Conservation (phyloP, 2,113 vertebrate genomes). For the Halichoeres trimaculatus region DNA sequence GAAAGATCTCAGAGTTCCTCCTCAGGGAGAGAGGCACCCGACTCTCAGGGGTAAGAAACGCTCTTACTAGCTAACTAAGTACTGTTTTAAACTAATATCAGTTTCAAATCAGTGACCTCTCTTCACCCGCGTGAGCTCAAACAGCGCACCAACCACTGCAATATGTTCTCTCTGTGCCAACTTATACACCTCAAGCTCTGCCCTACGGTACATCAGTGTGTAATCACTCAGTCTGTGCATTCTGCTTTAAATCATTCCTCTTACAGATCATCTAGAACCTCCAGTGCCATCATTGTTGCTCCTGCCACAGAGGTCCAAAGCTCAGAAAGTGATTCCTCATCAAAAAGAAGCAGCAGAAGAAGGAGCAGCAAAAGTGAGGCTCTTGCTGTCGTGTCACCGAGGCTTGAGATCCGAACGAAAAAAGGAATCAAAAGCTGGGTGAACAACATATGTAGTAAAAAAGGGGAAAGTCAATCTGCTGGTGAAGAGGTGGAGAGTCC, state of each 20-base stretch:
- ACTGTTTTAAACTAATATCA: neutral
- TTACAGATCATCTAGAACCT: constrained; percentile 37
- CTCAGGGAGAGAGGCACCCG: constrained; percentile 24
- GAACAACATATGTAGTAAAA: constrained; percentile 21
- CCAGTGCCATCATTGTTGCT: neutral
- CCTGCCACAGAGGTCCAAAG: neutral
- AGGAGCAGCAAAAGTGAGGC: constrained; percentile 9
- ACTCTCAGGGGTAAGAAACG: constrained; percentile 56
- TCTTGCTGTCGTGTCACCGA: neutral
- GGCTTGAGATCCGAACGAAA: neutral
- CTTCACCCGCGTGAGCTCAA: neutral
- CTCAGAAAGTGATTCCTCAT: constrained; percentile 36
- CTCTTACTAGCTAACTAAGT: neutral
- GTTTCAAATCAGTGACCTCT: neutral
- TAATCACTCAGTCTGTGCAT: too few relatives aligned
- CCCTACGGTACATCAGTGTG: too few relatives aligned
- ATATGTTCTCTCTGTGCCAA: too few relatives aligned
- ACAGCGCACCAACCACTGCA: neutral
- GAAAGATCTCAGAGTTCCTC: constrained; percentile 24
- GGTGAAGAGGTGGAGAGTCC: constrained; percentile 19
- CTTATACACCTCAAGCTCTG: too few relatives aligned
- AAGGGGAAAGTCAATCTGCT: neutral
- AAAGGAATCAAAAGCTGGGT: constrained; percentile 4
- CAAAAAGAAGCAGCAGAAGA: constrained; percentile 20
- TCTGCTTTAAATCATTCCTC: too few relatives aligned